Base-by-base conservation (phyloP, 2,888 invertebrate genomes). In the Caenorhabditis drosophilae region DNA sequence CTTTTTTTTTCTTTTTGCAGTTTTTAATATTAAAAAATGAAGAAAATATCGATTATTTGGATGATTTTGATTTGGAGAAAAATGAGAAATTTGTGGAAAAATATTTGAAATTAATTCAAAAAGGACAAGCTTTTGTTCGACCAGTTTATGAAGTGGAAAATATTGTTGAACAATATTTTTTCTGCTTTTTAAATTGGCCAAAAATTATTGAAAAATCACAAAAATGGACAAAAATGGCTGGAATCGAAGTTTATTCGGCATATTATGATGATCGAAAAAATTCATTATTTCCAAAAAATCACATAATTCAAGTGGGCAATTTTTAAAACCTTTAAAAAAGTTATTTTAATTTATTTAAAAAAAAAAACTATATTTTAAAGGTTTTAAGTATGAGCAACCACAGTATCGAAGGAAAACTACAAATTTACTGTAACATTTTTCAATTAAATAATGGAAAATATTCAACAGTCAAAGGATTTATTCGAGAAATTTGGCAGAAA, bases 401-500 rank as follows among this genome's bases (percentile, higher is more conserved):
- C 25, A 48, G 56, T 4, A 56, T 68, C 16, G 70, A 71, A 44
- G 55, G 54, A 15, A 36, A 47, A 20, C 45, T 66, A 1, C 16
- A 41, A 9, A 53, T 70, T 2, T 76, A 55, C 53, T 77, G 76
- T 42, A 70, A 72, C 35, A 56, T 77, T 4, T 62, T 58, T 36
- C 46, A 53, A 1, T 9, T n/a, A 2, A 35, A 46, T 9, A 34
- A 20, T 27, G 20, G 46, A 16, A 50, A 46, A 15, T 55, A 64
- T 25, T 36, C 61, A 12, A 54, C 67, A 9, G 74, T 76, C 1
- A 49, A 60, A 46, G 81, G 78, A 1, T 69, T 62, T 36, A 50
- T 75, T 6, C 63, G 80, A n/a, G 72, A 79, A 52, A 81, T 83
- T 16, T 83, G 83, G 83, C 79, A 82, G 47, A 61, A 76, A n/a